A percentile compares a stretch with the other conserved stretches of the same genome.
Conservation (phyloP, 2,888 invertebrate species). For the Sussaba pulchella region DNA sequence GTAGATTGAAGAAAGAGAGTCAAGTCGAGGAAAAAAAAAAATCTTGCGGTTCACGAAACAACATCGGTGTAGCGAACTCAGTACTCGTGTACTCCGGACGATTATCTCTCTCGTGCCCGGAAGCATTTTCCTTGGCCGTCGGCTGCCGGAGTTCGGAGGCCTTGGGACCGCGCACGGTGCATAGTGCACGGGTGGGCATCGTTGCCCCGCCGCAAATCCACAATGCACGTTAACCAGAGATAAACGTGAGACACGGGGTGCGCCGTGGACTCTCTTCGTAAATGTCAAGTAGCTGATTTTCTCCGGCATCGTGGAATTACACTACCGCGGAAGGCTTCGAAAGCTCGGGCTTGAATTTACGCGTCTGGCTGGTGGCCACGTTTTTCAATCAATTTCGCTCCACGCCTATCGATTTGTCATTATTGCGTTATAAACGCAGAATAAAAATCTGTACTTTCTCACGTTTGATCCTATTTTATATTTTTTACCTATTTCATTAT, state of each 20-base stretch:
- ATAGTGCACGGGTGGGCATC: not conserved
- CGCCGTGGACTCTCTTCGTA: constrained; percentile 75
- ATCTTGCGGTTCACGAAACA: not conserved
- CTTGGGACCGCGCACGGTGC: not conserved
- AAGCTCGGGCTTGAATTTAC: too few species aligned
- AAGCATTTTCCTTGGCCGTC: constrained; percentile 3
- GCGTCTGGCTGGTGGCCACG: too few species aligned
- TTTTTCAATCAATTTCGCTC: too few species aligned
- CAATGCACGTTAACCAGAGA: constrained; percentile 41
- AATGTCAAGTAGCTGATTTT: constrained; percentile 73
- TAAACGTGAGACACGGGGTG: constrained; percentile 70
- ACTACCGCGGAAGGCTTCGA: too few species aligned
- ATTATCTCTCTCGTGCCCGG: constrained; percentile 19
- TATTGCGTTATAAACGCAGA: too few species aligned
- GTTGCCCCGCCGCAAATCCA: not conserved
- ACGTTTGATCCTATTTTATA: too few species aligned
- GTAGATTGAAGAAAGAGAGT: too few species aligned
- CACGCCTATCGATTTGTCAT: too few species aligned
- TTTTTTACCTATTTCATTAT: too few species aligned
- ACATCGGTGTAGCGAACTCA: not conserved
- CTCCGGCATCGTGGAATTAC: constrained; percentile 68
- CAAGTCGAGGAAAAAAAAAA: too few species aligned
- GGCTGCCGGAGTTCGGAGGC: not conserved
- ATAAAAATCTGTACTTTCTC: too few species aligned
- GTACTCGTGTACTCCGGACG: not conserved